Base-by-base conservation (phyloP, 2,113 vertebrate genomes). In the Ptychochromis oligacanthus region DNA sequence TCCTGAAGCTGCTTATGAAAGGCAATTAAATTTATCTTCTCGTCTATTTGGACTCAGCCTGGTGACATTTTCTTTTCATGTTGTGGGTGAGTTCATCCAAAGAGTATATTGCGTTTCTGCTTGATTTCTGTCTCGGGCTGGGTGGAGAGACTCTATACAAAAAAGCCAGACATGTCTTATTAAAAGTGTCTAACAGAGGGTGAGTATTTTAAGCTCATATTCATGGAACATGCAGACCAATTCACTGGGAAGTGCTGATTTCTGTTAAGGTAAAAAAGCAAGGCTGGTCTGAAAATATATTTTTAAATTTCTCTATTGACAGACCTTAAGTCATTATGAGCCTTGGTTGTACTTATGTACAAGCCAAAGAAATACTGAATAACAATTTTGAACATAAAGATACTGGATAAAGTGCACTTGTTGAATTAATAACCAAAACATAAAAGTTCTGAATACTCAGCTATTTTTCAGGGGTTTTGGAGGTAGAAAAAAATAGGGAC, bases 1-100 rank as follows among this genome's bases (percentile, higher is more conserved):
- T 77, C 75, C 24, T 49, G 6, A 13, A 77, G 38, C 55, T 57
- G 38, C 22, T 77, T 28, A 60, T 46, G 57, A 77, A 77, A 77
- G 34, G 7, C 57, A 46, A 12, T 28, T n/a, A 55, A 43, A 54
- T 58, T 76, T 15, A 43, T 76, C 40, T 61, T 56, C 7, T 75
- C 31, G 6, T 75, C 52, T 46, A 61, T 77, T 60, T 60, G 5
- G 24, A 49, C 57, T 58, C 62, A 22, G 13, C 13, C 57, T n/a
- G 72, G 52, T 56, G 70, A 77, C 26, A 49, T 77, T 61, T 77
- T 60, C 40, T 6, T 60, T 46, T n/a, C 28, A 49, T 46, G 52
- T 36, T 75, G 52, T 36, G 70, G 52, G 5, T 31, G 57, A 31
- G 40, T 3, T 49, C 38, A 49, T 77, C 75, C 26, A 28, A 58